Base-by-base conservation (phyloP, 1,140 invertebrate genomes). In the Aplysia californica region DNA sequence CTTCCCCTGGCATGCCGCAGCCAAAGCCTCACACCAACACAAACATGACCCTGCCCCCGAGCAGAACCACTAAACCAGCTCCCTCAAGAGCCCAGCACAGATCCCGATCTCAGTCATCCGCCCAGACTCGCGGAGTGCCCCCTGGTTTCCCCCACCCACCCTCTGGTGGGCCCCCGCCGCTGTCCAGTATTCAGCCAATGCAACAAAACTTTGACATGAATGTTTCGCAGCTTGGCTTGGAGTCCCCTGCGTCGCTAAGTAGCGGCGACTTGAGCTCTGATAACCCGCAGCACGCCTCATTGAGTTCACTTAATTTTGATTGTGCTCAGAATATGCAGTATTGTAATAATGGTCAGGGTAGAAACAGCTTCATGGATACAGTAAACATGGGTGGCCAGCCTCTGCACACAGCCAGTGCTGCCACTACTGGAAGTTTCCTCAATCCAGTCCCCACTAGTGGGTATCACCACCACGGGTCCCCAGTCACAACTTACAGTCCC, bases 361-460 rank as follows among this genome's bases (percentile, higher is more conserved):
- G 72, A 21, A 75, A 75, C 55, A 75, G 72, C 29, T 75, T 75
- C 26, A 75, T 75, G 72, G 72, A 75, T 61, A 75, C 72, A 35
- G 72, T 75, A 2, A 75, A 29, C 39, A 65, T 75, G 39, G 38
- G 59, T 61, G 38, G 56, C 31, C 70, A 56, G 50, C 29, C 68
- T 2, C 39, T 68, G 66, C 44, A 50, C 29, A n/a, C 68, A 50
- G 44, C 33, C 31, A 20, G 33, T 20, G 38, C 31, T 20, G 50
- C 18, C 15, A 56, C 68, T 15, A 6, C 3, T 1, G 82, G 80
- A 71, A 72, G 78, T 58, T 78, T 75, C 66, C 64, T 76, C 18
- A 82, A 82, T 61, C 77, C 77, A 92, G 67, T 89, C 87, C 20
- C 90, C 90, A 68, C 89, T n/a, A n/a, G n/a, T n/a, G 71, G 41